Evolutionary conservation across 2,888 invertebrate genomes (phyloP), one percentile per base, ranked within the genome.

Genomic region (Eledona agricola): DNA sequence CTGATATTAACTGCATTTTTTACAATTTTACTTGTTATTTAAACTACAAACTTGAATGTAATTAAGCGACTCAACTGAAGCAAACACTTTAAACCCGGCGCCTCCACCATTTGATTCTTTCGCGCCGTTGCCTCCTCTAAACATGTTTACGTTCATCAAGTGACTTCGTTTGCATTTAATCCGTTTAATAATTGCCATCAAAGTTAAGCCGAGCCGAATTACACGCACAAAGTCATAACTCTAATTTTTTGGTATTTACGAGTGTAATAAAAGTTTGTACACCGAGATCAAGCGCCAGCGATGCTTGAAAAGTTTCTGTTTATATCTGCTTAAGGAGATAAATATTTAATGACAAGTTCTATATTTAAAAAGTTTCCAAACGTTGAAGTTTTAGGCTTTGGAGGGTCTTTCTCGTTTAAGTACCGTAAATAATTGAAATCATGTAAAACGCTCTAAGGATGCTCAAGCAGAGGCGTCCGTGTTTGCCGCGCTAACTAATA

Each of bases 81-180:
- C 12, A 6, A 6, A 5, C 4, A 31, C n/a, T 12, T 31, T 25
- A 28, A 26, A 26, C 34, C 34, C 34, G 23, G 15, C 34, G 45
- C 34, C 25, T 45, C 34, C 45, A 25, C 45, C 34, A 45, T 45
- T 45, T 45, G 34, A 45, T 45, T 45, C 42, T 45, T 45, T 29
- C 29, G 19, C 28, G 5, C 31, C 22, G 31, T n/a, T 23, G 29
- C 43, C 10, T 29, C 10, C 45, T 45, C 32, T 15, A 45, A 34
- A 45, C 34, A 45, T 45, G 45, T 45, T 45, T 45, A 34, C 45
- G 45, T 45, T 45, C 34, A 34, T 45, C 34, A 45, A 20, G 10
- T 22, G 23, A 16, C 43, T 43, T 43, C 43, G 34, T 45, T 45
- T 45, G 45, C 45, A 45, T 45, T 16, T 34, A 45, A 45, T 45